A percentile compares a stretch with the other conserved stretches of the same genome.
Evolutionary conservation across 2,113 vertebrate species (phyloP).

Genomic region (Nesoenas mayeri): DNA sequence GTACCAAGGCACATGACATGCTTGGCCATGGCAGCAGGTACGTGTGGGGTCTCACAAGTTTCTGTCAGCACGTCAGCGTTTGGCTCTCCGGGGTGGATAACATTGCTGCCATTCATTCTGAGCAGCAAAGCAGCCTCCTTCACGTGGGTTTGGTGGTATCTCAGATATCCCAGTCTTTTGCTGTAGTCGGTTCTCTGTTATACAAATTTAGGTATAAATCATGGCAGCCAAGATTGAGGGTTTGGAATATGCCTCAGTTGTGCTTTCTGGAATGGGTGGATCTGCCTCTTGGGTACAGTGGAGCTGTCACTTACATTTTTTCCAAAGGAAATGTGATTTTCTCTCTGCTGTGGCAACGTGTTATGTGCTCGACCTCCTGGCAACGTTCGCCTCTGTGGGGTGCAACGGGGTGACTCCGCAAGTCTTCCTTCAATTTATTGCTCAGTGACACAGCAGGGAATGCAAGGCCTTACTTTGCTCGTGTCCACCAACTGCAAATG

Average conservation of each 20-base stretch:
- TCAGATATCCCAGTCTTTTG: background rate
- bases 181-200: background rate
- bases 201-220: background rate
- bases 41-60: background rate
- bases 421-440: background rate
- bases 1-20: background rate
- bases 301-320: background rate
- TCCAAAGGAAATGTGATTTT: background rate
- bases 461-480: background rate
- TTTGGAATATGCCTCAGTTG: background rate
- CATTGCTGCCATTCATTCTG: background rate
- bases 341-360: background rate
- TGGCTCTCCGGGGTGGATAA: background rate
- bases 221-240: background rate
- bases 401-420: fast-evolving
- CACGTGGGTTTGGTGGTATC: fast-evolving
- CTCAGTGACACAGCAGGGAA: background rate
- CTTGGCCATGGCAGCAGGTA: background rate
- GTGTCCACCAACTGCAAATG: background rate
- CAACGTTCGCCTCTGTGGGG: background rate
- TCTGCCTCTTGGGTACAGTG: fast-evolving
- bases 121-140: background rate
- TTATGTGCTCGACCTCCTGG: background rate
- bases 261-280: background rate
- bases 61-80: background rate